A percentile compares a stretch with the other conserved stretches of the same genome.
These are phyloP conservation scores for Rhinophrynus dorsalis DNA, from an alignment of 2,797 vertebrate species.

Conservation along the genomic window DNA sequence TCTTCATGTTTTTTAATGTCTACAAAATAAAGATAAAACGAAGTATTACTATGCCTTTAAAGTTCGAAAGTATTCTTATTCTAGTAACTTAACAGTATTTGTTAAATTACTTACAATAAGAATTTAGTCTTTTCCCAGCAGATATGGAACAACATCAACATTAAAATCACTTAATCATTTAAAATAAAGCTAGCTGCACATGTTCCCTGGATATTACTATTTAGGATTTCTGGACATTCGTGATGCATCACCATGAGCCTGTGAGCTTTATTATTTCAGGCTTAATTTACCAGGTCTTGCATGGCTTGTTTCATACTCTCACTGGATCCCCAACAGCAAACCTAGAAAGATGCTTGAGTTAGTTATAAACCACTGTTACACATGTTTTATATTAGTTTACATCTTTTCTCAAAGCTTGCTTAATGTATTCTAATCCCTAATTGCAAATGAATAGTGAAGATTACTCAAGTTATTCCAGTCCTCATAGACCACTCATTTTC, in stretches of 20 bases:
- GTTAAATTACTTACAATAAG: not conserved
- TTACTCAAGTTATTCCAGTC: not conserved
- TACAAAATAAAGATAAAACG: too few species aligned
- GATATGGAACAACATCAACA: not conserved
- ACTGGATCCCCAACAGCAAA: not conserved
- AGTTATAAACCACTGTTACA: conserved; percentile 7
- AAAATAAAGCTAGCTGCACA: conserved; percentile 1
- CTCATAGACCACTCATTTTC: not conserved
- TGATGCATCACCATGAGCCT: conserved; percentile 7
- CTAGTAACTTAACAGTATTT: not conserved
- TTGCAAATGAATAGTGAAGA: not conserved
- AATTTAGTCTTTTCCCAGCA: not conserved
- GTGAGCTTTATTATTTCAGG: not conserved
- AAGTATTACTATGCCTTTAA: too few species aligned
- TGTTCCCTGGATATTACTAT: conserved; percentile 17
- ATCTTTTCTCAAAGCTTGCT: not conserved
- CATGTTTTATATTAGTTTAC: conserved; percentile 10
- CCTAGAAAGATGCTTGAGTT: not conserved
- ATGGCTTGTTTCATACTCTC: not conserved
- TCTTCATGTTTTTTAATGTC: too few species aligned
- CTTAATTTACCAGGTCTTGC: not conserved
- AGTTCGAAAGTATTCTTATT: not conserved
- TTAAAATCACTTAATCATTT: conserved; percentile 38
- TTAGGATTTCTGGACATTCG: not conserved
- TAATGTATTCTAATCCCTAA: not conserved